Evolutionary conservation across 2,113 vertebrate species (phyloP).

Genomic region (Brachyhypopomus gauderio): DNA sequence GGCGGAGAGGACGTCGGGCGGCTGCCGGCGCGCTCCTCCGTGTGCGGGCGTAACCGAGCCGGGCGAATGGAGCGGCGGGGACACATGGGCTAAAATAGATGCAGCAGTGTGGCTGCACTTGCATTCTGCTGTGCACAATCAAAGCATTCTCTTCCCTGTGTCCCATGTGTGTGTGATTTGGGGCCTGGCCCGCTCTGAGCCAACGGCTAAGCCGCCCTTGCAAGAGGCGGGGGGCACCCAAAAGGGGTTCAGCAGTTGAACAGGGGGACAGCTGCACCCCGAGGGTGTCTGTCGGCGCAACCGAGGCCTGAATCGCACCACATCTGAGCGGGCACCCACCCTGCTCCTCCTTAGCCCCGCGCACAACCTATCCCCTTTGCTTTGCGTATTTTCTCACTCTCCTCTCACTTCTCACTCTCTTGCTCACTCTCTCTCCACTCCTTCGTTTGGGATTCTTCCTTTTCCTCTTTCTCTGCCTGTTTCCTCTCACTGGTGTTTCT

Average conservation of each 20-base stretch:
- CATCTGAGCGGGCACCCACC: constrained; percentile 46
- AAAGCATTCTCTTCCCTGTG: constrained; percentile 46
- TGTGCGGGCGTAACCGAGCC: constrained; percentile 28
- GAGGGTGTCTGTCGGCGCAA: constrained; percentile 39
- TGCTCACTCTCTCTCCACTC: background rate
- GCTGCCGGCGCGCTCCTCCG: background rate
- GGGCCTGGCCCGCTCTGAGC: constrained; percentile 44
- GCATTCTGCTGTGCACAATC: constrained; percentile 47
- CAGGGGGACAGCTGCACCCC: constrained; percentile 56
- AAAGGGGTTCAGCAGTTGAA: constrained; percentile 57
- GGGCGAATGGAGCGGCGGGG: constrained; percentile 21
- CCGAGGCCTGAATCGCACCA: constrained; percentile 38
- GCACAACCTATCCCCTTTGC: background rate
- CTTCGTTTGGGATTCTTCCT: background rate
- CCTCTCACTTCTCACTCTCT: background rate
- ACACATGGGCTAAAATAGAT: constrained; percentile 51
- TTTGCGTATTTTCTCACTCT: background rate
- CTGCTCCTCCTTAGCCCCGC: background rate
- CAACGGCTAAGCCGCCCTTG: constrained; percentile 44
- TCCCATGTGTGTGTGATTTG: constrained; percentile 67
- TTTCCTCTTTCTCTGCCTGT: background rate
- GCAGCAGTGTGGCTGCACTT: constrained; percentile 39
- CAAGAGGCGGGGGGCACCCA: constrained; percentile 50
- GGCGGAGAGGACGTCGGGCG: background rate
- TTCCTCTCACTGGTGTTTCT: background rate